Evolutionary conservation across 2,113 vertebrate genomes (phyloP), one percentile per base, ranked within the genome.

Genomic region (Entosphenus tridentatus): DNA sequence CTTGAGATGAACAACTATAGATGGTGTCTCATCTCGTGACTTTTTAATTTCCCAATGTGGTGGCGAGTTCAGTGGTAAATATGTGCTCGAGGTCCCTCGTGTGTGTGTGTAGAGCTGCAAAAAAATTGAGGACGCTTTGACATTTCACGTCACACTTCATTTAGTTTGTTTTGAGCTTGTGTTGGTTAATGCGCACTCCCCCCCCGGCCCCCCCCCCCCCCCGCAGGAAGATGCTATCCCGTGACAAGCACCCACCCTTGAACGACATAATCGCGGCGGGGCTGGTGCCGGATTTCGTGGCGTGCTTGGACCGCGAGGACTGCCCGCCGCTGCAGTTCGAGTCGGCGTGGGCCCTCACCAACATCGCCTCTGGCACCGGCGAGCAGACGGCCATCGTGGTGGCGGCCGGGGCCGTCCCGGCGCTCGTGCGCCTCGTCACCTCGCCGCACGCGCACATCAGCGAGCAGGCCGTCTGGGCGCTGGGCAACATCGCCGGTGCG

Each of bases 401-500:
- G 56, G 86, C 88, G 12, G 87, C 82, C 57, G 88, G 85, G 6
- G 88, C 84, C 57, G 79, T 96, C 68, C 85, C 86, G 57, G 85
- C 87, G 55, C 91, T 96, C 71, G 83, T 92, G 72, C 77, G 72
- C 2, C 79, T 95, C 2, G 73, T 92, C 75, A 74, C 81, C 2
- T 95, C 88, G 16, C 83, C 87, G 3, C 83, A 88, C 55, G 70
- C 78, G 56, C 86, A 93, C 73, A 82, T 95, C 79, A 87, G 86
- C 58, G 88, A 93, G 76, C 89, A 95, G 76, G 87, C 89, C 68
- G 82, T 95, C 56, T 95, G 89, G 86, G 89, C 90, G 2, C 70
- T 95, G 10, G 88, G 88, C 57, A 93, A 95, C 67, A 96, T 95
- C 67, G 88, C 88, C 81, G 90, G 88, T 93, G 82, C 57, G 72